Conservation (phyloP, 2,888 invertebrate species). For the Pollenia amentaria region DNA sequence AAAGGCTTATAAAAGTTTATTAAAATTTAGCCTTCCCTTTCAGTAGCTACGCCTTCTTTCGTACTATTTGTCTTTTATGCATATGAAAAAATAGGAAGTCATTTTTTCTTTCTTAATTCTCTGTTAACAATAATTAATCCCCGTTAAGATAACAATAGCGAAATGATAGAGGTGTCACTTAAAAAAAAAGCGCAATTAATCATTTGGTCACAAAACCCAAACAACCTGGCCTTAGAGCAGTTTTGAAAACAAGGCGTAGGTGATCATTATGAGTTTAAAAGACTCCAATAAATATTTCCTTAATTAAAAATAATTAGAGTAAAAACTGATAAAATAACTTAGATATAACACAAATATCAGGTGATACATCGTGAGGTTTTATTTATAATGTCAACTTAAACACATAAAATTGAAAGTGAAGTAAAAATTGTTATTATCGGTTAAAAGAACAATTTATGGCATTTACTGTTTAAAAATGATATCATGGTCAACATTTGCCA, state of each 20-base stretch:
- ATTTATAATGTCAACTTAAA: too few relatives aligned
- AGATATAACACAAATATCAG: background rate
- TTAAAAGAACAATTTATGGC: too few relatives aligned
- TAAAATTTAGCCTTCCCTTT: background rate
- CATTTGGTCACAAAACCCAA: background rate
- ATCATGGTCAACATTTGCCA: too few relatives aligned
- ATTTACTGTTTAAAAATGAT: too few relatives aligned
- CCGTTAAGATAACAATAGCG: slow-evolving; percentile 28
- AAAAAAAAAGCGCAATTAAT: slow-evolving; percentile 39
- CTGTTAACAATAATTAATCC: slow-evolving; percentile 50
- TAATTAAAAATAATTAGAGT: background rate
- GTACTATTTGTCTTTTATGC: background rate
- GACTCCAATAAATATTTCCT: background rate
- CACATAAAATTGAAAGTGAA: too few relatives aligned
- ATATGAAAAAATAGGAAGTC: background rate
- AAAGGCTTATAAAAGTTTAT: background rate
- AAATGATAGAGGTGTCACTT: slow-evolving; percentile 20
- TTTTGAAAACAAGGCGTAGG: background rate
- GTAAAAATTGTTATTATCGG: too few relatives aligned
- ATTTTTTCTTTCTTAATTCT: background rate
- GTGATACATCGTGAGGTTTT: too few relatives aligned
- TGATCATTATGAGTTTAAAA: background rate
- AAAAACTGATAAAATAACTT: background rate
- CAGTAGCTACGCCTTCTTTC: slow-evolving; percentile 4
- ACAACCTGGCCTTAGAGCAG: background rate